Conservation (phyloP, 2,888 invertebrate genomes). For the Labia minor region DNA sequence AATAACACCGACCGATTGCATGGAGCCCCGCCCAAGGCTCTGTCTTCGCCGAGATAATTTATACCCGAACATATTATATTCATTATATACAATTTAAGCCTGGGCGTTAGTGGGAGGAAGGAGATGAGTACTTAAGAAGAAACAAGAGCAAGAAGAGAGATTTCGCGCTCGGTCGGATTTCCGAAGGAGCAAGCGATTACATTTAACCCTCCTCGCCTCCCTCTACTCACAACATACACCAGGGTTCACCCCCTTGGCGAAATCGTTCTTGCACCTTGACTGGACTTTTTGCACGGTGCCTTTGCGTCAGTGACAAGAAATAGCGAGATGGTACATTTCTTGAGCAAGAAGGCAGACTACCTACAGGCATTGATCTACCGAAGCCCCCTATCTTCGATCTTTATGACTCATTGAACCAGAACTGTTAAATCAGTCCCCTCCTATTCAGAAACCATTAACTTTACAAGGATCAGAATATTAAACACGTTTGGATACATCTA, state of each 20-base stretch:
- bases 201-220: too few relatives aligned
- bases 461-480: not conserved
- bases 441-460: conserved; percentile 1
- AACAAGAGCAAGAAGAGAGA: too few relatives aligned
- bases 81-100: conserved; percentile 8
- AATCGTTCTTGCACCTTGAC: not conserved
- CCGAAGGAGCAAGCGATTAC: too few relatives aligned
- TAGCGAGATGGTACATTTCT: too few relatives aligned
- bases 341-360: too few relatives aligned
- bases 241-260: not conserved
- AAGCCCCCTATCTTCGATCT: not conserved
- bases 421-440: not conserved
- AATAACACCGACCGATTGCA: conserved; percentile 2
- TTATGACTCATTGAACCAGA: not conserved
- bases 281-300: not conserved
- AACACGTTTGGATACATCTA: not conserved
- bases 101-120: conserved; percentile 6
- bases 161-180: too few relatives aligned
- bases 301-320: not conserved
- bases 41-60: conserved; percentile 5
- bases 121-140: not conserved
- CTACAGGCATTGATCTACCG: too few relatives aligned
- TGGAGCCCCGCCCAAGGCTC: not conserved
- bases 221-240: too few relatives aligned
- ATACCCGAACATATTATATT: conserved; percentile 2